Base-by-base conservation (phyloP, 2,888 invertebrate genomes). In the Sussaba pulchella region DNA sequence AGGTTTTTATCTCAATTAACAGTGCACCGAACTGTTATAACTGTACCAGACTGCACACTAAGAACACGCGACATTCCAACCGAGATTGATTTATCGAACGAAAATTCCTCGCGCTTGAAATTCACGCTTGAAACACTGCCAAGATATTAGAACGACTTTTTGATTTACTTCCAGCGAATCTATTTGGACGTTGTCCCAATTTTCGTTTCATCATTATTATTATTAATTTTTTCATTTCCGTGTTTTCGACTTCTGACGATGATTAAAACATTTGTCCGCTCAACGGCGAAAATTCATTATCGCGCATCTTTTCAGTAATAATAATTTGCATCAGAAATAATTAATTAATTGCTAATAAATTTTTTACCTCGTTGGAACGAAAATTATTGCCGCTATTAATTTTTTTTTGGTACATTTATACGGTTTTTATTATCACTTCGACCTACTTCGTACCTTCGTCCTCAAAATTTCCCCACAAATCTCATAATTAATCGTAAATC, bases 101-200 rank as follows among this genome's bases (percentile, higher is more conserved):
- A 70, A 64, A 75, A 79, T 79, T 79, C 70, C 79, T 64, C 69
- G n/a, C 24, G 67, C 39, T 47, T 17, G 43, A 12, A 59, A 39
- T 50, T 50, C 26, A 47, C 63, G 9, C 19, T 21, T 73, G 78
- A 78, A 54, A 54, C 39, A 19, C 12, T 69, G 78, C 78, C 78
- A 73, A 78, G 61, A 67, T 78, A 78, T 78, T 43, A 78, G 52
- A 78, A 67, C 63, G 72, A 69, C 31, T 69, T 73, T 78, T 73
- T 73, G 67, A 78, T 73, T 70, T 64, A 63, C 57, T 74, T 67
- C 52, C 66, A 78, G 59, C 14, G 59, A 43, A 17, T 36, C 66
- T 57, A 63, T 67, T 80, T 80, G 71, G 76, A 54, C 67, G 59
- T 76, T 52, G 52, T 67, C 80, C 75, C 76, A 80, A 80, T 71